Evolutionary conservation across 1,140 invertebrate genomes (phyloP), one percentile per base, ranked within the genome.

Genomic region (Heliconius hermathena): DNA sequence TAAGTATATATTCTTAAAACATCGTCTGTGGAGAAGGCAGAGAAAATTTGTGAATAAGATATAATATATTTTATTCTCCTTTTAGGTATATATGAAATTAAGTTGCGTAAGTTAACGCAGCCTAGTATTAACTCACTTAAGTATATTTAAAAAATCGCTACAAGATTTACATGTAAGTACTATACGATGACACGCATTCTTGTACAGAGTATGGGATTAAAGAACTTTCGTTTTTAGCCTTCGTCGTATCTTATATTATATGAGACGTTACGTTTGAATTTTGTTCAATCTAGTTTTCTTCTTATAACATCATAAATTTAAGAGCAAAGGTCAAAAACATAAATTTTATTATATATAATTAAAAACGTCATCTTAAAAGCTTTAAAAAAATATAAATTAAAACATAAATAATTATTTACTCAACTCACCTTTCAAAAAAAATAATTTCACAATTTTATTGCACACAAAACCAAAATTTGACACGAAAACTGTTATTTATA

Each of bases 401-500:
- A 66, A 66, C 4, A 29, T 22, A 26, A 29, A 66, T 29, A 66
- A 66, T 66, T 26, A 66, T 66, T 26, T 29, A 29, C 49, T 52
- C 0, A 29, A 13, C 60, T 66, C 29, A 66, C 60, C 60, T 66
- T 66, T 29, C 33, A 36, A 5, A 26, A 66, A 66, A 66, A 26
- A 5, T 13, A 5, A 26, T 66, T 66, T n/a, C 22, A n/a, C 22
- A 66, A 66, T 26, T 66, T 66, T 26, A 5, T 66, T 66, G 9
- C n/a, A 66, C 60, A 66, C 60, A 66, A 66, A 66, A 66, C 20
- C 60, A 66, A 29, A 66, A 29, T 66, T 66, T 66, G 60, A 66
- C 60, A 66, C 60, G 20, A 26, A 66, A 66, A 66, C 60, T 66
- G 22, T 66, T 66, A 57, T 57, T n/a, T 66, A 26, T 66, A 26